Conservation (phyloP, 2,797 vertebrate genomes). For the Artibeus lituratus region DNA sequence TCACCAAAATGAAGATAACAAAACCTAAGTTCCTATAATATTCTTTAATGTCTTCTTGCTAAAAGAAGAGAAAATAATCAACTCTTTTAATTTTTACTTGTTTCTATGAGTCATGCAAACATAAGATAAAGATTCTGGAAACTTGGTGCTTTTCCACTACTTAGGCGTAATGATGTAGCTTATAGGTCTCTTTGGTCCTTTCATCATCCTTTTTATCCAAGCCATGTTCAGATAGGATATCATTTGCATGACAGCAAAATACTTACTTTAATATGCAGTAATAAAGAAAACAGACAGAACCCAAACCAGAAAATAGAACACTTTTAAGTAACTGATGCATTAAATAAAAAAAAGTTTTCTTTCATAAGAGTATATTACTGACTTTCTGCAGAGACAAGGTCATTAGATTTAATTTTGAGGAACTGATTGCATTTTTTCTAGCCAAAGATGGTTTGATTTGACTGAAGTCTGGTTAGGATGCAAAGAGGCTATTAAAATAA, state of each 20-base stretch:
- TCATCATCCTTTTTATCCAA: constrained; percentile 10
- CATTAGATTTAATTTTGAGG: constrained; percentile 67
- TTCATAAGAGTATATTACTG: constrained; percentile 61
- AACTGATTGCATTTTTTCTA: constrained; percentile 50
- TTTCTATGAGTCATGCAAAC: background rate
- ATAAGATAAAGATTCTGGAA: background rate
- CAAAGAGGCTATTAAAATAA: constrained; percentile 59
- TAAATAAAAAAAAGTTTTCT: constrained; percentile 55
- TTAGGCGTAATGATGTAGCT: background rate
- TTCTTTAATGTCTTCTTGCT: background rate
- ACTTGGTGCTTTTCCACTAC: constrained; percentile 20
- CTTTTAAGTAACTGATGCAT: constrained; percentile 58
- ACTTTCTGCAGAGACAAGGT: constrained; percentile 60
- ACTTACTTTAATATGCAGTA: constrained; percentile 54
- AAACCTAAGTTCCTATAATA: constrained; percentile 2
- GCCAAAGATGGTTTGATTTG: constrained; percentile 55
- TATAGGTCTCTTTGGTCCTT: background rate
- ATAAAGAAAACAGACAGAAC: constrained; percentile 29
- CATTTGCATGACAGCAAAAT: constrained; percentile 65
- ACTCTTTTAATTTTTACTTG: constrained; percentile 14
- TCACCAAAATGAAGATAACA: background rate
- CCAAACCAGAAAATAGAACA: constrained; percentile 59
- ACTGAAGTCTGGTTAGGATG: constrained; percentile 42
- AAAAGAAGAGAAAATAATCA: background rate
- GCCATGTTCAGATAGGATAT: constrained; percentile 22